A percentile compares a stretch with the other conserved stretches of the same genome.
Evolutionary conservation across 2,888 invertebrate species (phyloP).

Genomic region (Patella depressa): DNA sequence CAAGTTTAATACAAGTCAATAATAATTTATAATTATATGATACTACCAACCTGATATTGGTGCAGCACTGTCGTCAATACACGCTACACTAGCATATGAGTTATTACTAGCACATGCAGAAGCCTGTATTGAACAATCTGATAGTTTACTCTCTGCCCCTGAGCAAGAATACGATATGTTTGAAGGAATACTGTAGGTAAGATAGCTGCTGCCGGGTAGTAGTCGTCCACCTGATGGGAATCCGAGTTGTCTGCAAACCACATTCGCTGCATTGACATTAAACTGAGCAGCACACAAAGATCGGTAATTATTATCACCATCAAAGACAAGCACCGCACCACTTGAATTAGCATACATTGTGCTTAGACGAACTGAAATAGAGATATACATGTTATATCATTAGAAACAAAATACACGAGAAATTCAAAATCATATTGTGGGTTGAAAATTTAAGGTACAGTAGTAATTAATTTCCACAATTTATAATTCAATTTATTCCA

Average conservation of each 20-base stretch:
- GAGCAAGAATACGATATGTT: neutral
- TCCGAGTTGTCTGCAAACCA: constrained; percentile 12
- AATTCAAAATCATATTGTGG: too few relatives aligned
- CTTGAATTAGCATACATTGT: constrained; percentile 5
- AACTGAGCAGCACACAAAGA: constrained; percentile 9
- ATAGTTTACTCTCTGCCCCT: neutral
- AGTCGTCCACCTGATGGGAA: neutral
- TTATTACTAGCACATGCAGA: neutral
- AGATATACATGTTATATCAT: neutral
- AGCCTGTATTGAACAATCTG: neutral
- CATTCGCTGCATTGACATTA: neutral
- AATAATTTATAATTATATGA: too few relatives aligned
- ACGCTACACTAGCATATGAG: too few relatives aligned
- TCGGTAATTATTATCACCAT: neutral
- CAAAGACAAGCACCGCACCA: neutral
- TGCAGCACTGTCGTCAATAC: too few relatives aligned
- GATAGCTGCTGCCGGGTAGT: neutral
- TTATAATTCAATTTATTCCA: neutral
- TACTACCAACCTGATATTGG: too few relatives aligned
- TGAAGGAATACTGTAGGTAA: neutral
- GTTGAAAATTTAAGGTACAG: too few relatives aligned
- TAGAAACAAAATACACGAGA: neutral
- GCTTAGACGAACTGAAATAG: constrained; percentile 6
- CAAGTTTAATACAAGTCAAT: too few relatives aligned
- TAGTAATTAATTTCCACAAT: too few relatives aligned